phyloP scores from a whole-genome alignment of 2,888 invertebrate species.

The Arctia plantaginis region DNA sequence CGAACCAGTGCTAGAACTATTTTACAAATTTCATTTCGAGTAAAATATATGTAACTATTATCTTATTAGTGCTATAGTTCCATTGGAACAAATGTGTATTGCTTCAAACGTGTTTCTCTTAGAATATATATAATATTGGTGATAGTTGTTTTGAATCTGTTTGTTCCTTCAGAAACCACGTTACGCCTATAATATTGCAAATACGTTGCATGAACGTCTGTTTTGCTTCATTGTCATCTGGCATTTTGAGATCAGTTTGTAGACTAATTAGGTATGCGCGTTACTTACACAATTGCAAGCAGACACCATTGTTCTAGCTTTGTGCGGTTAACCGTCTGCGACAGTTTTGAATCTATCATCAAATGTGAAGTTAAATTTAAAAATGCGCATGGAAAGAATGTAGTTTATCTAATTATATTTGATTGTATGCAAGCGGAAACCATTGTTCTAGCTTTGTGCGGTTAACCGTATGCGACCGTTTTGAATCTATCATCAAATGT shows the following conservation, averaged over 20 bases:
- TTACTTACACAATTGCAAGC: background rate
- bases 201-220: background rate
- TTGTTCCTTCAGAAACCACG: background rate
- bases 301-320: background rate
- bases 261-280: background rate
- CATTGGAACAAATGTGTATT: background rate
- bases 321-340: background rate
- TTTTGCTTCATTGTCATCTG: background rate
- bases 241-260: background rate
- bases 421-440: background rate
- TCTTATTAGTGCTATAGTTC: background rate
- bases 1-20: background rate
- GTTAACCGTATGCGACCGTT: background rate
- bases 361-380: no score
- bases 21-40: background rate
- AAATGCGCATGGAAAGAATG: background rate
- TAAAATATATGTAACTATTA: background rate
- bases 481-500: background rate
- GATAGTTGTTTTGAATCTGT: background rate
- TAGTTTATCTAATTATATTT: background rate
- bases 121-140: background rate
- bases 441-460: background rate
- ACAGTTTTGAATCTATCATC: background rate
- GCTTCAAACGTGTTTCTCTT: background rate
- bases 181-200: background rate